Evolutionary conservation across 2,888 invertebrate species (phyloP), one percentile per base, ranked within the genome.

Genomic region (Lochmaea crataegi): DNA sequence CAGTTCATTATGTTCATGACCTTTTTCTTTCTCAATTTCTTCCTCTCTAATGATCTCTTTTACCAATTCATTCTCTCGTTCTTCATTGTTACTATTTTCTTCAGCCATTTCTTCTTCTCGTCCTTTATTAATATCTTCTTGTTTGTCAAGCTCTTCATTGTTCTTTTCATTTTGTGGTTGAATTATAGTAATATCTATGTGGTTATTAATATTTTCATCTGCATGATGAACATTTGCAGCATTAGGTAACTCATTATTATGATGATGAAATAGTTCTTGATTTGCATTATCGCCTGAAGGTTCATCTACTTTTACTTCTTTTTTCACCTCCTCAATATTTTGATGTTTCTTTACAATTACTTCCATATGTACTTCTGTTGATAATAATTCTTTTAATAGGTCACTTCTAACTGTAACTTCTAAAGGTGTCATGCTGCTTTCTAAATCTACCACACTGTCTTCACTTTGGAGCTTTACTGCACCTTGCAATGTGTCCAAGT

Each of bases 171-270:
- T 45, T n/a, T 32, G 60, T 38, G 70, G 70, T 57, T 64, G 57
- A 45, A 70, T 14, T 22, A 70, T 70, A 7, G 56, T 70, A 22
- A 70, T 70, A 12, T 64, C 51, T 22, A 70, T 64, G 41, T 45
- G 70, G 16, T 70, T 70, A 16, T 64, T 64, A 9, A 70, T 70
- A 45, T 56, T 70, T 65, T 70, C 70, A 32, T 65, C 45, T 2
- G 56, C 45, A 26, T 26, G 56, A 48, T 56, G 42, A 14, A 41
- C 10, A 16, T 18, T 48, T 51, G 38, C 53, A 16, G 16, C 16
- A n/a, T 9, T 32, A 51, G 18, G 18, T 16, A 10, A 10, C 6
- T 16, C 10, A 26, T 32, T 66, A 51, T 48, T 64, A 4, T 63
- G 61, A n/a, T 63, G 61, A 18, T 63, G n/a, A 11, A 58, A 58